Evolutionary conservation across 2,888 invertebrate genomes (phyloP), one percentile per base, ranked within the genome.

Genomic region (Anarsia innoxiella): DNA sequence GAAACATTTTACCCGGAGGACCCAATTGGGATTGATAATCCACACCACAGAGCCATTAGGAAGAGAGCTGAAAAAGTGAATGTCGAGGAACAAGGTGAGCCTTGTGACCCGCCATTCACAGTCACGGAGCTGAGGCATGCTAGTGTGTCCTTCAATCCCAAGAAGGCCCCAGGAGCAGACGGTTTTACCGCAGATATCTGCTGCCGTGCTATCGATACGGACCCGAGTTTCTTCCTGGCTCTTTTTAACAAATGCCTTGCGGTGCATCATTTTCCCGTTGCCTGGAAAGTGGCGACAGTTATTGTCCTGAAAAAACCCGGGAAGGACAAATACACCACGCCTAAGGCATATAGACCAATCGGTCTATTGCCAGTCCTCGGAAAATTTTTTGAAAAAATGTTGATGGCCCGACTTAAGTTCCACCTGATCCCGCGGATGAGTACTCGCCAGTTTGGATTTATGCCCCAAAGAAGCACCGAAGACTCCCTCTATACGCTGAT

Each of bases 361-460:
- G 37, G 37, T 3, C 37, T 37, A 2, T 16, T 37, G 2, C 27
- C 37, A 5, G 27, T 37, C 9, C 10, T 37, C 5, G 37, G 37
- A 2, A 37, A 37, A 12, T 12, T 37, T 1, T 19, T 26, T n/a
- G 30, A 37, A 11, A 30, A 30, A 6, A 37, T 31, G 23, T 3
- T 45, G 12, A 33, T 45, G 2, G 23, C 16, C 0, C 19, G 44
- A 0, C 10, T 47, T 1, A 32, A 23, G 4, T 40, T 15, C 13
- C 30, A 40, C 10, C 3, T 44, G 1, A 5, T 37, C 0, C 42
- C 40, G 0, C 39, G 3, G 8, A 6, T 43, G 3, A 43, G 36
- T 26, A 6, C n/a, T 2, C 14, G 14, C 12, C 47, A 47, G 13
- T 45, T 31, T 30, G 47, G 44, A 1, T 45, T 45, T 14, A 42